These are phyloP conservation scores for Pemphigus obesinymphae DNA, from an alignment of 1,140 invertebrate species.

Conservation along the genomic window DNA sequence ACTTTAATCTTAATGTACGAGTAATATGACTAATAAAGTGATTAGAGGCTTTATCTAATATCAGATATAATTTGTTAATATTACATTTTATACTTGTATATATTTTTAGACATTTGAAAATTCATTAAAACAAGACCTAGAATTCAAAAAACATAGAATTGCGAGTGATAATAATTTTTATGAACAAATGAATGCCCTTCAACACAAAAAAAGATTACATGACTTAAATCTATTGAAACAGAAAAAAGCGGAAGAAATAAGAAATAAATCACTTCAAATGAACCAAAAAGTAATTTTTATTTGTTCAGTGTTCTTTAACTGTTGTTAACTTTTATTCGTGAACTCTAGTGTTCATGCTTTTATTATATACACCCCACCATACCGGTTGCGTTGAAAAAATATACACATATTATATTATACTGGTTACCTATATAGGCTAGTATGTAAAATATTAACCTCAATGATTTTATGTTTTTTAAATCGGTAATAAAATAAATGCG, in stretches of 20 bases:
- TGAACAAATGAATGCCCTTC: slow-evolving; percentile 3
- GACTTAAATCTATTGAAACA: slow-evolving; percentile 15
- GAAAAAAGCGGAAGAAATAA: slow-evolving; percentile 13
- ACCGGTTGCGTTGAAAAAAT: too few relatives aligned
- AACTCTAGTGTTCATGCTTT: too few relatives aligned
- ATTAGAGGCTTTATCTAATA: too few relatives aligned
- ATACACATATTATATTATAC: too few relatives aligned
- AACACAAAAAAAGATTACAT: slow-evolving; percentile 11
- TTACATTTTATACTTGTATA: neutral
- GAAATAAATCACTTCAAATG: slow-evolving; percentile 16
- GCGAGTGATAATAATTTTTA: neutral
- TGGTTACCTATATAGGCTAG: too few relatives aligned
- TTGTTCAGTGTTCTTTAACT: neutral
- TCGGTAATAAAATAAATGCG: too few relatives aligned
- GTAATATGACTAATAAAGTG: too few relatives aligned
- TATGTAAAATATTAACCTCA: too few relatives aligned
- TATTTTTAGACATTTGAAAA: slow-evolving; percentile 18
- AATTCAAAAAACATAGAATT: neutral
- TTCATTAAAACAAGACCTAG: neutral
- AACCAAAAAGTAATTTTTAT: slow-evolving; percentile 6
- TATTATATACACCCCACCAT: too few relatives aligned
- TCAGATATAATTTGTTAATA: too few relatives aligned
- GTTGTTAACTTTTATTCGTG: neutral
- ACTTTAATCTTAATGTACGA: too few relatives aligned
- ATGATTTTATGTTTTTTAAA: too few relatives aligned